phyloP scores from a whole-genome alignment of 2,113 vertebrate genomes.

The Carollia perspicillata region DNA sequence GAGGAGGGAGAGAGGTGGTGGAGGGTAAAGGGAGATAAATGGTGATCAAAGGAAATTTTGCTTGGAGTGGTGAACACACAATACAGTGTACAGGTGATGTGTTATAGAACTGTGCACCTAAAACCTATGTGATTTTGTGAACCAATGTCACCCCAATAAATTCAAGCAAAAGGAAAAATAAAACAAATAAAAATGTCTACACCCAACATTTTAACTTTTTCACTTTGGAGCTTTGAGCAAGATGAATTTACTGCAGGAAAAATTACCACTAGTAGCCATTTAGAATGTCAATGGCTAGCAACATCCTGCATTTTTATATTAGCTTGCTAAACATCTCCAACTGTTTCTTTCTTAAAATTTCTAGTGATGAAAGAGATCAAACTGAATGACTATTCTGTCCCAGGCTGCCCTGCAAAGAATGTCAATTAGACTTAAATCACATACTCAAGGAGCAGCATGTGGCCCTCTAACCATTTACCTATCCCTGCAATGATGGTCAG shows the following conservation, averaged over 20 bases:
- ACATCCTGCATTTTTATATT: background rate
- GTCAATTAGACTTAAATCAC: background rate
- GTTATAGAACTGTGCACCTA: no score
- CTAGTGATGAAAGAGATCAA: conserved; percentile 4
- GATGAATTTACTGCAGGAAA: background rate
- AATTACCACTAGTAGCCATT: background rate
- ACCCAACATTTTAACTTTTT: background rate
- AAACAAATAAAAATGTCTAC: background rate
- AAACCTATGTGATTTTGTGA: no score
- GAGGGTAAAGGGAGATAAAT: no score
- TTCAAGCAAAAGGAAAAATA: background rate
- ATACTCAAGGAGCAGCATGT: background rate
- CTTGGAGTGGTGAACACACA: no score
- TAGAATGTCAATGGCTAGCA: background rate
- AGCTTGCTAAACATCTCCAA: background rate
- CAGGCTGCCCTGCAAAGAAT: background rate
- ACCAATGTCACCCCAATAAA: no score
- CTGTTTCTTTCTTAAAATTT: conserved; percentile 9
- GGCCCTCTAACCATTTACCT: conserved; percentile 4
- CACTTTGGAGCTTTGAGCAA: background rate
- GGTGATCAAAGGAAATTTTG: no score
- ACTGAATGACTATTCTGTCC: background rate
- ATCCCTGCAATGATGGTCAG: conserved; percentile 18
- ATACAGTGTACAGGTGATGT: no score
- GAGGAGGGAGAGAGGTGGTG: no score